phyloP scores from a whole-genome alignment of 2,797 vertebrate genomes.

The Pipistrellus pygmaeus region DNA sequence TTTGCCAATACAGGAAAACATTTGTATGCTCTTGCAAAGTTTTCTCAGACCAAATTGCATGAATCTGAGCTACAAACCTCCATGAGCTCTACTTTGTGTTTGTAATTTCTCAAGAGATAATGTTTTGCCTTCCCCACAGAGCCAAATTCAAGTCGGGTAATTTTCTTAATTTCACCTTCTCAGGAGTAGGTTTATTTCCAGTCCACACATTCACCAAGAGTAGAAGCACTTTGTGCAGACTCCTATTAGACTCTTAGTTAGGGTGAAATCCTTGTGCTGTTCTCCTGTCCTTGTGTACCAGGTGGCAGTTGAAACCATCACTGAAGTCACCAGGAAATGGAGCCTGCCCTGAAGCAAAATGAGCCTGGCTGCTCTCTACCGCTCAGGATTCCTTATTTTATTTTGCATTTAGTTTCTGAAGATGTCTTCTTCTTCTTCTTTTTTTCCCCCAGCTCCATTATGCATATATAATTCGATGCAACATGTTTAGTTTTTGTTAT shows the following conservation, averaged over 20 bases:
- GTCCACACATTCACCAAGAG: neutral
- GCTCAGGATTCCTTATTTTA: neutral
- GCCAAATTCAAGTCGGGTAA: neutral
- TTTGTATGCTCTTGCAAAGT: neutral
- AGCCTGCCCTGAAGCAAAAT: neutral
- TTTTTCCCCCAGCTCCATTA: neutral
- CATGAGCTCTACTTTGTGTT: neutral
- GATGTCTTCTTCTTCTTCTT: neutral
- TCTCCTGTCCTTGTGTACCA: neutral
- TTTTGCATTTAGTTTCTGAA: conserved; percentile 30
- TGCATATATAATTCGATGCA: neutral
- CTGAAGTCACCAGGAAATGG: neutral
- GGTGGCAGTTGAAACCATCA: neutral
- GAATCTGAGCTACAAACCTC: neutral
- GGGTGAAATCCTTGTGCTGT: neutral
- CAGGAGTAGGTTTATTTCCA: neutral
- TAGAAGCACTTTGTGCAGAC: neutral
- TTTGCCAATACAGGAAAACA: neutral
- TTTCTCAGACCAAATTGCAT: neutral
- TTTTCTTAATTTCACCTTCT: conserved; percentile 9
- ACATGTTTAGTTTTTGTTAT: neutral
- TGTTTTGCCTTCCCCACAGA: neutral
- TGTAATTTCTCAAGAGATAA: neutral
- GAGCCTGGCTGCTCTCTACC: neutral
- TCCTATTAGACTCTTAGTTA: neutral